Conservation (phyloP, 2,113 vertebrate species). For the Pontoporia blainvillei region DNA sequence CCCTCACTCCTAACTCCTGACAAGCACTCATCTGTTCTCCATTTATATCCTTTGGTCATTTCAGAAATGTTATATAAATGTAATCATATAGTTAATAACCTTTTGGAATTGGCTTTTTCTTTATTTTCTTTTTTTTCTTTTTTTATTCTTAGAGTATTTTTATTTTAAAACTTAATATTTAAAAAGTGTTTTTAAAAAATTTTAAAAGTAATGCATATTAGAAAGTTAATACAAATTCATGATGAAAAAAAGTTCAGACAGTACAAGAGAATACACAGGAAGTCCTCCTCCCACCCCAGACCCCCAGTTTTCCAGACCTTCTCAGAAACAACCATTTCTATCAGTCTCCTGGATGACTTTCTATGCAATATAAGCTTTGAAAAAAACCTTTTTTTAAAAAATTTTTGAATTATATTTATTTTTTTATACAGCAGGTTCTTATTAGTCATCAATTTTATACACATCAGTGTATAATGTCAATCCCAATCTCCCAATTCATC, state of each 20-base stretch:
- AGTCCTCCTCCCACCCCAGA: not conserved
- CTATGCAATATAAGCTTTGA: not conserved
- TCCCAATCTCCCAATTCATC: no score
- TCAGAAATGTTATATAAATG: not conserved
- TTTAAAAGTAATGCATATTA: not conserved
- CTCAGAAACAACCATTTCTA: not conserved
- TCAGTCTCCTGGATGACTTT: not conserved
- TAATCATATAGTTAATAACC: not conserved
- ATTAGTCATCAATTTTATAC: no score
- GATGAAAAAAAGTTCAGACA: not conserved
- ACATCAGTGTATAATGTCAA: no score
- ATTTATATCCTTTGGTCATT: not conserved
- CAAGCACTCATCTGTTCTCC: not conserved
- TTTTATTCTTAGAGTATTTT: no score
- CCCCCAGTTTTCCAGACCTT: not conserved
- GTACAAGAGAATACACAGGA: not conserved
- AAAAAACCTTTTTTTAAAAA: not conserved
- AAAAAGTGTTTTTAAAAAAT: not conserved
- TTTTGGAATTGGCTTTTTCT: not conserved
- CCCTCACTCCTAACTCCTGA: not conserved
- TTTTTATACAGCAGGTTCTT: no score
- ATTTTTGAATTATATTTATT: no score
- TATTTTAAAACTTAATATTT: no score
- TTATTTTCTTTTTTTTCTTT: no score
- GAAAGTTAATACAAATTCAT: not conserved